Evolutionary conservation across 2,113 vertebrate genomes (phyloP).

Genomic region (Talpa occidentalis): DNA sequence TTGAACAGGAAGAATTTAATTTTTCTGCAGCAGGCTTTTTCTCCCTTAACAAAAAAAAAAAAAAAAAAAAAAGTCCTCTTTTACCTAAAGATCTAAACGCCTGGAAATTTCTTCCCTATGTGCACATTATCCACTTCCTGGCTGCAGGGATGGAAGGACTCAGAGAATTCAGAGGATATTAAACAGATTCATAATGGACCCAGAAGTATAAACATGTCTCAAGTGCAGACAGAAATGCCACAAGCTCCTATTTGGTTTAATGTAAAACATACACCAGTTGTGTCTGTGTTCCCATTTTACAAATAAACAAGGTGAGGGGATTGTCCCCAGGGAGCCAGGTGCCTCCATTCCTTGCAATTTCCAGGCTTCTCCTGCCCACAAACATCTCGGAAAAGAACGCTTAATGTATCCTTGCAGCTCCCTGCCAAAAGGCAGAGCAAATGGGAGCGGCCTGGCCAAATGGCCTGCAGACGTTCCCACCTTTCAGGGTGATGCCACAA

Average conservation of each 20-base stretch:
- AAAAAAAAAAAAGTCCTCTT: conserved; percentile 54
- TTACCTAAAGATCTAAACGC: conserved; percentile 73
- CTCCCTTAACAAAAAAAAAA: not conserved
- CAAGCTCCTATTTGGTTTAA: conserved; percentile 68
- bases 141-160: conserved; percentile 74
- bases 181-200: conserved; percentile 82
- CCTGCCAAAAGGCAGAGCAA: conserved; percentile 71
- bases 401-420: conserved; percentile 40
- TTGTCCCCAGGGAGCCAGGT: conserved; percentile 54
- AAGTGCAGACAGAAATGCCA: conserved; percentile 80
- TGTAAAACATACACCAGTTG: conserved; percentile 75
- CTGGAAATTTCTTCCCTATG: conserved; percentile 74
- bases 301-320: conserved; percentile 82
- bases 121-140: conserved; percentile 81
- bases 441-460: conserved; percentile 17
- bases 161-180: conserved; percentile 75
- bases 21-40: conserved; percentile 43
- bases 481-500: not conserved
- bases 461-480: not conserved
- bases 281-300: conserved; percentile 76
- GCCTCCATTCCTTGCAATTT: conserved; percentile 62
- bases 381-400: conserved; percentile 43
- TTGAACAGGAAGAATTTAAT: conserved; percentile 79
- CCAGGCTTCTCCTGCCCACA: conserved; percentile 60
- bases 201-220: conserved; percentile 79